A percentile compares a stretch with the other conserved stretches of the same genome.
Evolutionary conservation across 2,797 vertebrate species (phyloP).

Genomic region (Eulemur coronatus): DNA sequence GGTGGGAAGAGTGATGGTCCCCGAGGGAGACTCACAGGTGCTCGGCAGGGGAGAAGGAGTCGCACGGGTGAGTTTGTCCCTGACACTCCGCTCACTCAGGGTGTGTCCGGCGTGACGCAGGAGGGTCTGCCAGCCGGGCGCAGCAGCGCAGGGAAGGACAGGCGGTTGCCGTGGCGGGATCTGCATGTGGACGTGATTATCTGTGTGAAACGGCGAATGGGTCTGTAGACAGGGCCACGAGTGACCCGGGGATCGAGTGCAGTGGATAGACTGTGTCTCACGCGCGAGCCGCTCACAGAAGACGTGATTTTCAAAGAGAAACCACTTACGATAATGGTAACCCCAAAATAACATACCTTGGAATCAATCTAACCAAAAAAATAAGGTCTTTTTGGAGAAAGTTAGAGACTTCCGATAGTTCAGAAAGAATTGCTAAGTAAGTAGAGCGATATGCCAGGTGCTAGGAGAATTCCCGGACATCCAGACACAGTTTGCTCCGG

Average conservation of each 20-base stretch:
- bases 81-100: fast-evolving
- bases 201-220: fast-evolving
- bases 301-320: too few species aligned
- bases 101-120: too few species aligned
- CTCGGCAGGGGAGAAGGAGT: background rate
- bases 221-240: fast-evolving
- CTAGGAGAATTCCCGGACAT: background rate
- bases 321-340: background rate
- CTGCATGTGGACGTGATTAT: background rate
- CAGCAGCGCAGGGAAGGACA: background rate
- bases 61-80: too few species aligned
- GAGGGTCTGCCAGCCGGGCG: background rate
- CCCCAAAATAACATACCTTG: too few species aligned
- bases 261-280: background rate
- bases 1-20: background rate
- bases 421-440: background rate
- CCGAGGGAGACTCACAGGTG: background rate
- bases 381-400: background rate
- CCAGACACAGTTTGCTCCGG: fast-evolving
- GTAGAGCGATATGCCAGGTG: fast-evolving
- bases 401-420: background rate
- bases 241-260: background rate
- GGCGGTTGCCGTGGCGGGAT: fast-evolving
- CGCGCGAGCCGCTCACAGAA: fast-evolving
- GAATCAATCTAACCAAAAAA: background rate